Base-by-base conservation (phyloP, 1,140 invertebrate genomes). In the Drosophila mauritiana region DNA sequence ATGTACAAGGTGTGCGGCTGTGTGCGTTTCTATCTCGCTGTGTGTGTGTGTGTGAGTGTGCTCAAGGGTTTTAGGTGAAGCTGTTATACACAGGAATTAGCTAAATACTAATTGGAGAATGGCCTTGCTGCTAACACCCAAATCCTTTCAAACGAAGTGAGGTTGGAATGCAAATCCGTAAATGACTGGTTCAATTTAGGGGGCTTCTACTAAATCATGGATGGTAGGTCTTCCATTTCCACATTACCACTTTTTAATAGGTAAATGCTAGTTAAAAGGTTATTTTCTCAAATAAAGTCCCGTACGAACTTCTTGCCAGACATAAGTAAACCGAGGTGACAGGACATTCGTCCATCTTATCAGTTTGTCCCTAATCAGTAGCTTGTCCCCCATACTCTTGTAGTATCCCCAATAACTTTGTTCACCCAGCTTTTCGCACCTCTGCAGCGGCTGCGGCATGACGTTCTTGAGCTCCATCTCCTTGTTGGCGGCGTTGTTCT, bases 391-490 rank as follows among this genome's bases (percentile, higher is more conserved):
- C 27, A 1, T 27, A 27, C 25, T 7, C 7, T 25, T 12, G 6
- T n/a, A 46, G 15, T n/a, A 4, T 22, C 43, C 10, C 15, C n/a
- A 12, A 1, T 1, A 22, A 15, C 10, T 25, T 4, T 11, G n/a
- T 48, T 25, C 3, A 10, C 15, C 34, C 49, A 11, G 15, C 27
- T 20, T 20, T 22, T 61, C 58, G 65, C 85, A 96, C 96, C 96
- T 96, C 94, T 96, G 96, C 70, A 95, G 94, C 40, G 96, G 96
- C 78, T 96, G 96, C 63, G 96, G 96, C 92, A 96, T 95, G 42
- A 96, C 96, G 90, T 96, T 96, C 93, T 96, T 96, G 40, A 97
- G 93, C 92, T 97, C 96, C 96, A 97, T 96, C 92, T 97, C 96
- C 94, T 97, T 97, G 93, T 96, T 96, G 73, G 96, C 95, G 40